These are phyloP conservation scores for Sebastes ruberrimus DNA, from an alignment of 2,797 vertebrate genomes.

Conservation along the genomic window DNA sequence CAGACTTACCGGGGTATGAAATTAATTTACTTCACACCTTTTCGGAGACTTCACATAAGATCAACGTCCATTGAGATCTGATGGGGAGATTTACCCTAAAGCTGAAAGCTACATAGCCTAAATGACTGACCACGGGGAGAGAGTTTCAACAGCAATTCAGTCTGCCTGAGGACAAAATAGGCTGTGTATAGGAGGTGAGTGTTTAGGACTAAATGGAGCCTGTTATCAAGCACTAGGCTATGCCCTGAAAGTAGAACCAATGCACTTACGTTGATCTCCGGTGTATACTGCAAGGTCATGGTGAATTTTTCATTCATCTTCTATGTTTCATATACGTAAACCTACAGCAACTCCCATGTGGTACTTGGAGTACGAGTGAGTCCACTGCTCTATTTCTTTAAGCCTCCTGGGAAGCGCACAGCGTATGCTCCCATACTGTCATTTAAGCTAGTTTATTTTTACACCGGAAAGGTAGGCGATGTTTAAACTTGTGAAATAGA, in stretches of 20 bases:
- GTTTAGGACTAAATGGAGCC: conserved; percentile 36
- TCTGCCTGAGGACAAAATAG: conserved; percentile 18
- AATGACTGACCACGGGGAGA: conserved; percentile 52
- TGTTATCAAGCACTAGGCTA: conserved; percentile 17
- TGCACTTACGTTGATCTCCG: neutral
- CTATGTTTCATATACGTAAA: neutral
- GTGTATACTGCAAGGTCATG: conserved; percentile 5
- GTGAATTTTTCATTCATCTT: conserved; percentile 22
- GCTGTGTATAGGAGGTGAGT: conserved; percentile 28
- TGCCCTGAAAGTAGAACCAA: conserved; percentile 17
- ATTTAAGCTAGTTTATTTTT: conserved; percentile 51
- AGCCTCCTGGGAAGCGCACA: conserved; percentile 28
- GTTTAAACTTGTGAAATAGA: conserved; percentile 40
- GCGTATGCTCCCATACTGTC: conserved; percentile 48
- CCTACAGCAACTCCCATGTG: conserved; percentile 24
- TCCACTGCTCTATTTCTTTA: conserved; percentile 48
- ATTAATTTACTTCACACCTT: conserved; percentile 75
- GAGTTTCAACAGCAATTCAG: conserved; percentile 45
- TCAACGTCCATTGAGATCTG: conserved; percentile 57
- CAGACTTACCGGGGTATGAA: conserved; percentile 70
- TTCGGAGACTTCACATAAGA: conserved; percentile 67
- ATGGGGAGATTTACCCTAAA: conserved; percentile 54
- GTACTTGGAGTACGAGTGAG: conserved; percentile 20
- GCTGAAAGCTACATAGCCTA: conserved; percentile 43
- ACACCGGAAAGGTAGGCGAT: conserved; percentile 24